phyloP scores from a whole-genome alignment of 2,797 vertebrate species.

The Alectoris magna region DNA sequence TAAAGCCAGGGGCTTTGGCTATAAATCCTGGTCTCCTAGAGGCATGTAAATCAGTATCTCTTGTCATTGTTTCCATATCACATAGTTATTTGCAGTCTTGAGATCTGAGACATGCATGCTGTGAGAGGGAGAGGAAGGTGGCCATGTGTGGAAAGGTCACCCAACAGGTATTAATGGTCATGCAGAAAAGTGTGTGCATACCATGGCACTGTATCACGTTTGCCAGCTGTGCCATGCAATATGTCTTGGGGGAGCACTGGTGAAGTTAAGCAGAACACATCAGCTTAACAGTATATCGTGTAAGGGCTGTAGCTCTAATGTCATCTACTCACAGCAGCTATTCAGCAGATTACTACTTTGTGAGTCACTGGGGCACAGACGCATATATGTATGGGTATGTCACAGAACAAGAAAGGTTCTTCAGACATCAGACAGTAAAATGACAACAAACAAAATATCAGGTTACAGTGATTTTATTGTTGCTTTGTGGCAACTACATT shows the following conservation, averaged over 20 bases:
- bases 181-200: rapidly evolving
- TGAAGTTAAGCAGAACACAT: background rate
- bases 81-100: background rate
- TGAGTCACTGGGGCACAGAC: background rate
- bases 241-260: background rate
- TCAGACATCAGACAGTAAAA: background rate
- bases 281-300: background rate
- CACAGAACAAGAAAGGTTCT: background rate
- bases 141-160: background rate
- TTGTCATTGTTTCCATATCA: background rate
- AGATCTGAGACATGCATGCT: rapidly evolving
- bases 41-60: background rate
- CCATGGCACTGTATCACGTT: background rate
- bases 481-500: background rate
- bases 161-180: no score
- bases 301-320: background rate
- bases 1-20: background rate
- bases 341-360: background rate
- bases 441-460: background rate
- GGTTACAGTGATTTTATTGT: background rate
- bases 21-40: background rate
- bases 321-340: background rate
- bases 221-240: background rate
- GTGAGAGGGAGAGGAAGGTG: background rate
- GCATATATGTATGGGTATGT: rapidly evolving